Conservation (phyloP, 2,797 vertebrate genomes). For the Tamandua tetradactyla region DNA sequence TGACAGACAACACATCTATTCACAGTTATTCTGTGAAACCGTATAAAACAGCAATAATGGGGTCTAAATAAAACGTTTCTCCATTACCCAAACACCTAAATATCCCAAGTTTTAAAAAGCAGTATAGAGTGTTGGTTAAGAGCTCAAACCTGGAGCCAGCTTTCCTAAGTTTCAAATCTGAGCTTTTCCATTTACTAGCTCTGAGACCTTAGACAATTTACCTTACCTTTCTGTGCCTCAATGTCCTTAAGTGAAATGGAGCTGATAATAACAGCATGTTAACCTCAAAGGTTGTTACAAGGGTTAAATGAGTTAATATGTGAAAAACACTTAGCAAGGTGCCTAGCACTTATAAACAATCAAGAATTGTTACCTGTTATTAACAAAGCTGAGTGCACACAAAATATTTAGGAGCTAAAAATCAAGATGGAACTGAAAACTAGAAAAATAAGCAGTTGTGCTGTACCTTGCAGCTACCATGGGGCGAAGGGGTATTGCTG, state of each 20-base stretch:
- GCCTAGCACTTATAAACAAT: neutral
- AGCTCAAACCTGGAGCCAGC: neutral
- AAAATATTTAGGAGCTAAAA: neutral
- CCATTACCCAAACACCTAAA: neutral
- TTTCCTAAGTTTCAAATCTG: neutral
- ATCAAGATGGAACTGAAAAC: neutral
- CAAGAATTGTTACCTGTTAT: neutral
- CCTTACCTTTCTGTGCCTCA: neutral
- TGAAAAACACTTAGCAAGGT: neutral
- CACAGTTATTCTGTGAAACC: neutral
- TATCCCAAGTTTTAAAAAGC: neutral
- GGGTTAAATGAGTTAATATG: neutral
- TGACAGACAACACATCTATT: neutral
- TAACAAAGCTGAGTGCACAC: neutral
- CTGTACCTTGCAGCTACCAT: neutral
- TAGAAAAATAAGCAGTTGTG: neutral
- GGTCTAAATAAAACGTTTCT: neutral
- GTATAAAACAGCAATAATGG: neutral
- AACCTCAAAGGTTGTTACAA: neutral
- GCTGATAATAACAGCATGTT: neutral
- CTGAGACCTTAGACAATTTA: neutral
- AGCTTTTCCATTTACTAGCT: neutral
- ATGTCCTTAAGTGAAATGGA: neutral
- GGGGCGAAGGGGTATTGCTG: fast-evolving
- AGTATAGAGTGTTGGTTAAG: neutral